Conservation (phyloP, 2,113 vertebrate genomes). For the Ivindomyrus marchei region DNA sequence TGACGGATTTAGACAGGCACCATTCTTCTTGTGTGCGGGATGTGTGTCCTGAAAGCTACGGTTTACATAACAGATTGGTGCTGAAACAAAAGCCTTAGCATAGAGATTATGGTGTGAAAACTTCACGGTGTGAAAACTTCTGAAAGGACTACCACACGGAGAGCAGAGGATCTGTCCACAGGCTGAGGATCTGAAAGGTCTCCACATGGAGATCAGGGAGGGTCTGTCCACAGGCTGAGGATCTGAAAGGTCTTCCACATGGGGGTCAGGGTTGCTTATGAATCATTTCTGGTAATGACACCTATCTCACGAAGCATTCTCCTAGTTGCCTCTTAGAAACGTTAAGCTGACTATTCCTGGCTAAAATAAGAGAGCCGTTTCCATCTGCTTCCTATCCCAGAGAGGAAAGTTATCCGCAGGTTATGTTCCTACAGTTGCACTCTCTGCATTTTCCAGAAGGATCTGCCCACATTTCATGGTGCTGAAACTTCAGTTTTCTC, state of each 20-base stretch:
- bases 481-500: not conserved
- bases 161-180: not conserved
- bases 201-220: not conserved
- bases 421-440: not conserved
- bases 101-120: not conserved
- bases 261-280: not conserved
- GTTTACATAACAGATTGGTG: slow-evolving; percentile 17
- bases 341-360: not conserved
- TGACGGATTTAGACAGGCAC: not conserved
- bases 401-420: not conserved
- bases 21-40: not conserved
- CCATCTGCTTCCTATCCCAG: not conserved
- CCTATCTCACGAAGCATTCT: not conserved
- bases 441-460: not conserved
- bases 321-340: not conserved
- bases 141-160: not conserved
- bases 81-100: slow-evolving; percentile 24
- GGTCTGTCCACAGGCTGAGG: not conserved
- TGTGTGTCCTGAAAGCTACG: not conserved
- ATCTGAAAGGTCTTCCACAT: not conserved
- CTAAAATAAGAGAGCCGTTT: not conserved
- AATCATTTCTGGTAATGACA: not conserved
- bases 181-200: not conserved
- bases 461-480: not conserved
- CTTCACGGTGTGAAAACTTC: not conserved